Evolutionary conservation across 2,113 vertebrate species (phyloP).

Genomic region (Cavia porcellus): DNA sequence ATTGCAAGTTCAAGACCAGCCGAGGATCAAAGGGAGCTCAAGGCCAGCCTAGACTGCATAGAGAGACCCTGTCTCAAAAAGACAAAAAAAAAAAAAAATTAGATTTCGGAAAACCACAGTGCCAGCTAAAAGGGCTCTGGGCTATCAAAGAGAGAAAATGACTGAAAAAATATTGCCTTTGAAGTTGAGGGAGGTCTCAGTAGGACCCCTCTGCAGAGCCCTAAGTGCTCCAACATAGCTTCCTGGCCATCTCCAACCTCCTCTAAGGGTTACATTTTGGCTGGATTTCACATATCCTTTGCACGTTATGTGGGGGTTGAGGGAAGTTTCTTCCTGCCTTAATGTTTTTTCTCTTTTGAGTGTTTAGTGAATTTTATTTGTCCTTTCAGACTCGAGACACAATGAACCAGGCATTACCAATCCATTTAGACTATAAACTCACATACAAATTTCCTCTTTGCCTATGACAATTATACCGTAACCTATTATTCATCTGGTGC

Average conservation of each 20-base stretch:
- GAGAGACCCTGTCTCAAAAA: too few species aligned
- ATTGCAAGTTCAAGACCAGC: too few species aligned
- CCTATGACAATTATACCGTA: neutral
- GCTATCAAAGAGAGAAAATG: neutral
- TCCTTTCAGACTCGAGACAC: neutral
- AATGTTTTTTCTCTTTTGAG: constrained; percentile 42
- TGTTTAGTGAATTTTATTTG: neutral
- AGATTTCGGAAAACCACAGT: neutral
- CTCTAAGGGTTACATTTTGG: neutral
- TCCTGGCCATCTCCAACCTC: neutral
- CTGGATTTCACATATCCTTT: neutral
- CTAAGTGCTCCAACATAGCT: neutral
- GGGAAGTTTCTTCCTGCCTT: neutral
- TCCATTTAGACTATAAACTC: neutral
- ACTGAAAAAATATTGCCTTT: neutral
- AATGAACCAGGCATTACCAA: constrained; percentile 19
- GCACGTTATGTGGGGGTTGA: neutral
- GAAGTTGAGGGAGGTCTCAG: neutral
- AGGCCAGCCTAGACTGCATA: too few species aligned
- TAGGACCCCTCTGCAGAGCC: neutral
- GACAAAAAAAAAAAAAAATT: neutral
- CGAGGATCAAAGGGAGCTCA: too few species aligned
- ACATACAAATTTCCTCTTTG: neutral
- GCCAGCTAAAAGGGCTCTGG: neutral
- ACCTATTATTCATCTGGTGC: neutral